These are phyloP conservation scores for Tiaroga cobitis DNA, from an alignment of 2,797 vertebrate species.

Conservation along the genomic window DNA sequence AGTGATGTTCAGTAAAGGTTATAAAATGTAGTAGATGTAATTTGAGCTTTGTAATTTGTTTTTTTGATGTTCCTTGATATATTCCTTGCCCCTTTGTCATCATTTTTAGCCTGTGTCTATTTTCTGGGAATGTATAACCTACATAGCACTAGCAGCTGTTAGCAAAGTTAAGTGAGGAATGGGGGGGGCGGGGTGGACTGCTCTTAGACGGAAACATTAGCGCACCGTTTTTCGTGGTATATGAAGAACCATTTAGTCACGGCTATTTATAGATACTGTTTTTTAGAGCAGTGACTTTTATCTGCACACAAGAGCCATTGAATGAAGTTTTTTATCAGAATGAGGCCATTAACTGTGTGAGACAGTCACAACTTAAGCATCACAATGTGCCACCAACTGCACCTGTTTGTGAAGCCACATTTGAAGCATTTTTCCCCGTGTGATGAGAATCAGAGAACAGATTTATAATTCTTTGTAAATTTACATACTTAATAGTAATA, in stretches of 20 bases:
- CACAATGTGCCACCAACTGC: neutral
- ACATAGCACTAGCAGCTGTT: conserved; percentile 69
- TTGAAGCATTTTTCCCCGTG: neutral
- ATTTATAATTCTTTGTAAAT: neutral
- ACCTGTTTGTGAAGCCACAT: neutral
- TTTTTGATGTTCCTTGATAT: neutral
- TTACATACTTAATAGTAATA: neutral
- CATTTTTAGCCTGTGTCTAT: conserved; percentile 15
- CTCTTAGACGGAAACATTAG: conserved; percentile 32
- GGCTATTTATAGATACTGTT: conserved; percentile 27
- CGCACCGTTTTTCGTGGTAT: conserved; percentile 35
- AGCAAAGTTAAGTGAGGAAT: conserved; percentile 34
- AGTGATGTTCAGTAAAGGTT: neutral
- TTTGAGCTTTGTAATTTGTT: neutral
- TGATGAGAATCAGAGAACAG: neutral
- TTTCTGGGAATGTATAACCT: conserved; percentile 55
- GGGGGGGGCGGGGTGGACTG: conserved; percentile 21
- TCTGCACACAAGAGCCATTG: neutral
- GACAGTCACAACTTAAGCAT: neutral
- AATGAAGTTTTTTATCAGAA: neutral
- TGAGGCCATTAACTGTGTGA: neutral
- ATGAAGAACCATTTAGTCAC: conserved; percentile 29
- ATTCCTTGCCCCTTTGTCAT: conserved; percentile 27
- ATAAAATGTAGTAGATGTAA: neutral
- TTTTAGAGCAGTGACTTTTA: conserved; percentile 10